Conservation (phyloP, 2,888 invertebrate species). For the Drosophila acutilabella region DNA sequence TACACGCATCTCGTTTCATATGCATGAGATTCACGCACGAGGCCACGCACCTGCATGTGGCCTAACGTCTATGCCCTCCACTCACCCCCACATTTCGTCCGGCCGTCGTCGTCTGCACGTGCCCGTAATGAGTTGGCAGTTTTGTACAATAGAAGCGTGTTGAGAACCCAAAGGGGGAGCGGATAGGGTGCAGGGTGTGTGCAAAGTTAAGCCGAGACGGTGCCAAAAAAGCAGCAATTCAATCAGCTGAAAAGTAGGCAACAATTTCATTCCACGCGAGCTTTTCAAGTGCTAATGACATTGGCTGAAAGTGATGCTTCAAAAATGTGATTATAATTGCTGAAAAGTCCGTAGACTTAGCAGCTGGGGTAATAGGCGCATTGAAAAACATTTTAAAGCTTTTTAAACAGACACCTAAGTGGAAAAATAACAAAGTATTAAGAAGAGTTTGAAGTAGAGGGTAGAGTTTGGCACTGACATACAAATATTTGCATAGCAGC, state of each 20-base stretch:
- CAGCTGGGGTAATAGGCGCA: no score
- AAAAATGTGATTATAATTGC: neutral
- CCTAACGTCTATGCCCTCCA: neutral
- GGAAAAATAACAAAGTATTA: no score
- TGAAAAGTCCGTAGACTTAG: neutral
- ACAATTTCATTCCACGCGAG: slow-evolving; percentile 11
- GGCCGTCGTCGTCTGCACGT: slow-evolving; percentile 35
- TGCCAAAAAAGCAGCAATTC: slow-evolving; percentile 25
- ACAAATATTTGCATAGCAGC: neutral
- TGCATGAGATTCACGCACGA: slow-evolving; percentile 63
- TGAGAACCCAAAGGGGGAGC: neutral
- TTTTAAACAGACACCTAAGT: no score
- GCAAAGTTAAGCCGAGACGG: neutral
- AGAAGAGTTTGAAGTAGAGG: no score
- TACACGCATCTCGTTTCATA: slow-evolving; percentile 69
- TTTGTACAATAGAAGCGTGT: slow-evolving; percentile 1
- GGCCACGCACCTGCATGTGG: slow-evolving; percentile 42
- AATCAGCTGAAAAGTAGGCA: slow-evolving; percentile 57
- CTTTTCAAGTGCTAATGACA: slow-evolving; percentile 26
- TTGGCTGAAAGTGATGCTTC: neutral
- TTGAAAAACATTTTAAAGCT: neutral
- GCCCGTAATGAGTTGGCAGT: slow-evolving; percentile 53
- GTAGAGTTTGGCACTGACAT: neutral
- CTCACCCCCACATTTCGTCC: neutral
- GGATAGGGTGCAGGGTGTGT: neutral